Evolutionary conservation across 2,113 vertebrate genomes (phyloP).

Genomic region (Formicarius rufipectus): DNA sequence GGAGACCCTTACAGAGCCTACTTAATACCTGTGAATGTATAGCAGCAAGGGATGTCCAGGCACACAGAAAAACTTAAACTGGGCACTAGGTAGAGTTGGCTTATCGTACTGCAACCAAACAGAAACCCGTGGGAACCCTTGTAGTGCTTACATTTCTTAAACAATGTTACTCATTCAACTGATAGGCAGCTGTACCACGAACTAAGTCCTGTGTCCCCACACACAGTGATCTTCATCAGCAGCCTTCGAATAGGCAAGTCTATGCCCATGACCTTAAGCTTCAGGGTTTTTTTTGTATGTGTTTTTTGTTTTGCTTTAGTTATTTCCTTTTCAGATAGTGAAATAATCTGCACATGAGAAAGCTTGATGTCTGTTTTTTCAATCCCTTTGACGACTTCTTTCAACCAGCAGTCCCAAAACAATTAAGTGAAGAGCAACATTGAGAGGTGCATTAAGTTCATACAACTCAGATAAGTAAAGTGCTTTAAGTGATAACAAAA

Average conservation of each 20-base stretch:
- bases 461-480: not conserved
- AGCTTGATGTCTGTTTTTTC: not conserved
- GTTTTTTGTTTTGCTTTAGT: too few relatives aligned
- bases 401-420: not conserved
- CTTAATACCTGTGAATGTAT: too few relatives aligned
- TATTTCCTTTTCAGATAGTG: not conserved
- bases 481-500: not conserved
- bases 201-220: fast-evolving
- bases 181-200: not conserved
- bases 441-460: not conserved
- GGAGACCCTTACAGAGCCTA: not conserved
- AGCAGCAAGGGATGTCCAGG: not conserved
- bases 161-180: not conserved
- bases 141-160: not conserved
- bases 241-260: not conserved
- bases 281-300: not conserved
- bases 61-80: not conserved
- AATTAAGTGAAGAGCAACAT: not conserved
- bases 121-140: not conserved
- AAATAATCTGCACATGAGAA: not conserved
- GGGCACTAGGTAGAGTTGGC: not conserved
- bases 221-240: fast-evolving
- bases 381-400: not conserved
- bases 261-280: not conserved
- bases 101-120: not conserved